Conservation (phyloP, 2,113 vertebrate genomes). For the Nestor notabilis region DNA sequence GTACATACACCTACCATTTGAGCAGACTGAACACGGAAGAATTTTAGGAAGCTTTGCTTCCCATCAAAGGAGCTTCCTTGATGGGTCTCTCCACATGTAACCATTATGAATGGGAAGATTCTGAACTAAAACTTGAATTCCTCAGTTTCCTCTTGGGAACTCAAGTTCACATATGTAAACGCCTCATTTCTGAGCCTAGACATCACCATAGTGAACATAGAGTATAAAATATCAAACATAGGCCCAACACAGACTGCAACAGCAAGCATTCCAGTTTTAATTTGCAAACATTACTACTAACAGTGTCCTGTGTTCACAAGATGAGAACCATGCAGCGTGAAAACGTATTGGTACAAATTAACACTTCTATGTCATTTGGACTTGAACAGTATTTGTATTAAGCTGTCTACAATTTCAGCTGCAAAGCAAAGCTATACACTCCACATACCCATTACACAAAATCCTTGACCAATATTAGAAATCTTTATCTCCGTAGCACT, state of each 20-base stretch:
- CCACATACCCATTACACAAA: background rate
- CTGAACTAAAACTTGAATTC: background rate
- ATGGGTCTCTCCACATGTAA: background rate
- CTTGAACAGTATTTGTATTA: background rate
- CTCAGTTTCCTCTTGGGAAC: background rate
- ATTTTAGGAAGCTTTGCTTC: background rate
- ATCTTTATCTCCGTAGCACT: background rate
- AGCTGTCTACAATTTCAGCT: background rate
- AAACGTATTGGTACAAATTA: background rate
- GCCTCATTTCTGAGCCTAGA: background rate
- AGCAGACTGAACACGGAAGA: background rate
- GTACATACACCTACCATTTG: background rate
- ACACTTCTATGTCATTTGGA: background rate
- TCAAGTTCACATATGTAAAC: background rate
- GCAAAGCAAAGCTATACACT: background rate
- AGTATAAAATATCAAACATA: background rate
- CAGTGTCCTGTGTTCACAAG: background rate
- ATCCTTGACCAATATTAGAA: background rate
- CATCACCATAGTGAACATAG: background rate
- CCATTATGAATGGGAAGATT: background rate
- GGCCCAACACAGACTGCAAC: background rate
- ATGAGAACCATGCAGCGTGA: background rate
- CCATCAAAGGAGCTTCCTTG: background rate
- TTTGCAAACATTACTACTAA: background rate
- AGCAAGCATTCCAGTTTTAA: background rate